Evolutionary conservation across 2,113 vertebrate species (phyloP), one percentile per base, ranked within the genome.

Genomic region (Rhadina sibilatrix): DNA sequence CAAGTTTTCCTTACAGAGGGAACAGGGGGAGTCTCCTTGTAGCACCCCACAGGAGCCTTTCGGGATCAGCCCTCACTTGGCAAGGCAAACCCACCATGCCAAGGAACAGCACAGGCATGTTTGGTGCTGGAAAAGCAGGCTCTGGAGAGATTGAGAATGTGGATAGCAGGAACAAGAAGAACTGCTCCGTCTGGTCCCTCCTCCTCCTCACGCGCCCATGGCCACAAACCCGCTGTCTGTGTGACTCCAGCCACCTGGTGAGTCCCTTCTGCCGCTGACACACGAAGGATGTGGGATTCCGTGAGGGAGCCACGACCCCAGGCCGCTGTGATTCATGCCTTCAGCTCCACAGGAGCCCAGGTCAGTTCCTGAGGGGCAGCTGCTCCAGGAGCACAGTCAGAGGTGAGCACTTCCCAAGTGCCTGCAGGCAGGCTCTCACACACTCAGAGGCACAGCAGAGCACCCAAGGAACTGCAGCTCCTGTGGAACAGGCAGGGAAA

Each of bases 111-210:
- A 89, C 40, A 30, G 91, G 83, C 88, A 86, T 69, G 90, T 71
- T 14, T 56, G 89, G 4, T 69, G 90, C 83, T 82, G 94, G 85
- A 78, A 94, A 64, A 87, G 83, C 83, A 92, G 72, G 90, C 86
- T 90, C 74, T 57, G 80, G 83, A 33, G 78, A 96, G 95, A 96
- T 81, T 0, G 7, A 33, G 66, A 90, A 66, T 1, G 23, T 15
- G 90, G 92, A 93, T 87, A 95, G 85, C 83, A 95, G 80, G 92
- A 97, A 96, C 90, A 92, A 87, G 94, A 90, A 97, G 92, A 96
- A 96, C 94, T 68, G 92, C 93, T 92, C 93, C n/a, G 69, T 92
- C 96, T 95, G 94, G 90, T 96, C 85, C 75, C 82, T 70, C 69
- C 78, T 74, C 82, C 90, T 80, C 86, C 90, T 40, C 7, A 1